A percentile compares a stretch with the other conserved stretches of the same genome.
phyloP scores from a whole-genome alignment of 2,888 invertebrate species.

The Neoscelio sp. region DNA sequence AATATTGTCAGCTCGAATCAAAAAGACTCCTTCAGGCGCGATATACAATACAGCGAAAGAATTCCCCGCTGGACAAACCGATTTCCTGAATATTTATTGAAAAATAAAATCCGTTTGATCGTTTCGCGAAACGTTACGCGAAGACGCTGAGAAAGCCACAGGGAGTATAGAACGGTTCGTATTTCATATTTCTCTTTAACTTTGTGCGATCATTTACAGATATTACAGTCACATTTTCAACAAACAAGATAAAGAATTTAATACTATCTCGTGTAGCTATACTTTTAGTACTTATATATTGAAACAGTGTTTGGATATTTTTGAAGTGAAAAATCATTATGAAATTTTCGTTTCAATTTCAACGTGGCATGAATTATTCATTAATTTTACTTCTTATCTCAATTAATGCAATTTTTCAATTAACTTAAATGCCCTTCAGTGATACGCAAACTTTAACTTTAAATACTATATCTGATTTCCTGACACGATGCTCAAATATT shows the following conservation, averaged over 20 bases:
- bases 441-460: no score
- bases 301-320: conserved; percentile 4
- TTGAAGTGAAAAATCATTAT: no score
- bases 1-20: conserved; percentile 60
- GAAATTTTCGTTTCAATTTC: no score
- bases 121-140: not conserved
- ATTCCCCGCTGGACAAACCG: conserved; percentile 51
- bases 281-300: no score
- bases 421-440: no score
- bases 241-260: conserved; percentile 7
- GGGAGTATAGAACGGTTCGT: conserved; percentile 26
- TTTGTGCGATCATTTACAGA: conserved; percentile 40
- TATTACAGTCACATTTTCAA: conserved; percentile 51
- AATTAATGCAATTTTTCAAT: no score
- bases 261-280: no score
- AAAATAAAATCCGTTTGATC: conserved; percentile 21
- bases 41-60: conserved; percentile 29
- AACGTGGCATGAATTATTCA: no score
- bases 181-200: conserved; percentile 14
- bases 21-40: conserved; percentile 58
- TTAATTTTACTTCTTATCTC: no score
- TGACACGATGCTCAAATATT: no score
- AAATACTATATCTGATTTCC: no score
- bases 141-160: conserved; percentile 21
- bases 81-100: conserved; percentile 62